These are phyloP conservation scores for Heterodera carotae DNA, from an alignment of 1,140 invertebrate species.

Conservation along the genomic window DNA sequence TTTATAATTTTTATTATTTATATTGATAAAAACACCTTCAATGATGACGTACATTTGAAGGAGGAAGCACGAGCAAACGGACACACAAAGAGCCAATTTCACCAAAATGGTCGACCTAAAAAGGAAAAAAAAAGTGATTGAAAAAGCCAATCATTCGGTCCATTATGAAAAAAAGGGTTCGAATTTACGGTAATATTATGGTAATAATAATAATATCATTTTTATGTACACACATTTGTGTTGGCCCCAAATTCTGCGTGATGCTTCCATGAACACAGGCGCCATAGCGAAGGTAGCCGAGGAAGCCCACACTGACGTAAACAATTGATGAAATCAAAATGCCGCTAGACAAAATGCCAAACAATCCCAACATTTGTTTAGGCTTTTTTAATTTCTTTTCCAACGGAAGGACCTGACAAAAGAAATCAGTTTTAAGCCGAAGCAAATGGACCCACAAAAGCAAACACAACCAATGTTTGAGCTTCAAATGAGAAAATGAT, in stretches of 20 bases:
- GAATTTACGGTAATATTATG: no score
- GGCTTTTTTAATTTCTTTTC: conserved; percentile 57
- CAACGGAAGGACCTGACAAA: conserved; percentile 52
- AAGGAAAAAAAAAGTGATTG: conserved; percentile 19
- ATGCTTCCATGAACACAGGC: conserved; percentile 63
- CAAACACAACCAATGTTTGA: conserved; percentile 54
- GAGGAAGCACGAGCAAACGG: conserved; percentile 70
- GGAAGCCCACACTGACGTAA: conserved; percentile 58
- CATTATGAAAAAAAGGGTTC: no score
- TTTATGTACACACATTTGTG: no score
- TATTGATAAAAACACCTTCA: conserved; percentile 64
- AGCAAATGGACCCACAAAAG: not conserved
- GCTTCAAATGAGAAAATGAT: conserved; percentile 63
- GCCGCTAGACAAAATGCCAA: conserved; percentile 56
- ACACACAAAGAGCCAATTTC: conserved; percentile 66
- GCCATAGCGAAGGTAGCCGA: conserved; percentile 65
- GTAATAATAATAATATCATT: no score
- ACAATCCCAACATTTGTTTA: conserved; percentile 54
- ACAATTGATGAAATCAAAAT: conserved; percentile 59
- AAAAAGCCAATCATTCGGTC: no score
- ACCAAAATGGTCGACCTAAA: conserved; percentile 67
- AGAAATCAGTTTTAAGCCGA: not conserved
- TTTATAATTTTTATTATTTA: no score
- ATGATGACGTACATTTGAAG: conserved; percentile 90
- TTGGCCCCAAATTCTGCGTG: conserved; percentile 62